Evolutionary conservation across 2,888 invertebrate species (phyloP).

Genomic region (Ctenicera cuprea): DNA sequence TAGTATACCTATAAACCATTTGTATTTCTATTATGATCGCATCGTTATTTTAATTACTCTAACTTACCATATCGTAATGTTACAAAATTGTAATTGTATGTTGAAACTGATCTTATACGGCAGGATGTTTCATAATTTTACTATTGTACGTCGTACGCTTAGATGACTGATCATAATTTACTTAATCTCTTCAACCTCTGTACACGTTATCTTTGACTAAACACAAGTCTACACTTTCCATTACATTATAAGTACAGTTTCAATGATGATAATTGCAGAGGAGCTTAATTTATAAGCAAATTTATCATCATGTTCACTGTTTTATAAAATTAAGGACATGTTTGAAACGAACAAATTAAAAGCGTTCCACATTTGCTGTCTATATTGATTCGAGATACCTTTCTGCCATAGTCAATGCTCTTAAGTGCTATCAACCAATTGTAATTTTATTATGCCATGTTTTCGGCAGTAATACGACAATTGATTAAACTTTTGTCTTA

Average conservation of each 20-base stretch:
- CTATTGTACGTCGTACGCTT: slow-evolving; percentile 13
- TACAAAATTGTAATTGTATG: slow-evolving; percentile 27
- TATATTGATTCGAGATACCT: no score
- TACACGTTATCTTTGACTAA: slow-evolving; percentile 14
- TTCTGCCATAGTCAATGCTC: no score
- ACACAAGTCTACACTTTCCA: slow-evolving; percentile 5
- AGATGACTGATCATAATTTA: slow-evolving; percentile 21
- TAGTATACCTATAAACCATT: not conserved
- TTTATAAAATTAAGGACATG: not conserved
- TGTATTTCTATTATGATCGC: not conserved
- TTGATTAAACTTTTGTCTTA: no score
- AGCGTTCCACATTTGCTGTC: no score
- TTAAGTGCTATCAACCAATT: no score
- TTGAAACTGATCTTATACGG: slow-evolving; percentile 25
- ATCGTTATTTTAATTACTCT: slow-evolving; percentile 29
- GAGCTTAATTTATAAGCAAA: not conserved
- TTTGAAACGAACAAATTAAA: not conserved
- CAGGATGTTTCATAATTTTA: slow-evolving; percentile 22
- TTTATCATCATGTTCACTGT: not conserved
- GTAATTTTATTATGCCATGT: no score
- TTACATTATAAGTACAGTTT: slow-evolving; percentile 11
- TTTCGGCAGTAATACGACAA: no score
- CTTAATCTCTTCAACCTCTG: slow-evolving; percentile 16
- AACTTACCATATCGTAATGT: slow-evolving; percentile 12
- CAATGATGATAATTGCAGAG: not conserved